Evolutionary conservation across 2,888 invertebrate genomes (phyloP), one percentile per base, ranked within the genome.

Genomic region (Blomia tropicalis): DNA sequence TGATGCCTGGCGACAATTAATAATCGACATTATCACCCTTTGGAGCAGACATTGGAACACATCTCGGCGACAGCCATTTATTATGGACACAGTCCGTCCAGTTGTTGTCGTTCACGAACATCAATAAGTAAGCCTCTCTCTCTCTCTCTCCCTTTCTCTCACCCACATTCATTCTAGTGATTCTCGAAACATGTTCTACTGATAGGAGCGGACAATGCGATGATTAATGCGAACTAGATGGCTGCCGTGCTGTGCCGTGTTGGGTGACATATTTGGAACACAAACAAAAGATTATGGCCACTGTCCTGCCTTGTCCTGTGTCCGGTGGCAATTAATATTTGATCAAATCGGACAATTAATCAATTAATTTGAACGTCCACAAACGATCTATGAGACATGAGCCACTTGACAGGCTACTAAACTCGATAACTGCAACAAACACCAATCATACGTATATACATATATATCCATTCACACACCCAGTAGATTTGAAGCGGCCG

Each of bases 1-100:
- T n/a, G n/a, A 11, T 47, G n/a, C n/a, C 23, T 47, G 11, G 23
- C 41, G 41, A 59, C 43, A 47, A 47, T 47, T 47, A 47, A 47
- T 47, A 47, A 47, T 47, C 51, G 51, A 47, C 27, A 47, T 27
- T 25, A 47, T 47, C 51, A 47, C 51, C 51, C 51, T 47, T 47
- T 47, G 51, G 51, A 47, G n/a, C 41, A 41, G 51, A n/a, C 51
- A 27, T 47, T 41, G 41, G 41, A 41, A 27, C 23, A 47, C 11
- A 47, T n/a, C 17, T 11, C 51, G 7, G 51, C 36, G 51, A 47
- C 27, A 27, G 51, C 51, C 51, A 47, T 47, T 47, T 47, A 47
- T 47, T 47, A 47, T n/a, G 7, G n/a, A 14, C n/a, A n/a, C 11
- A 11, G 51, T 17, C 7, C 36, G 17, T n/a, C n/a, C n/a, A n/a